Base-by-base conservation (phyloP, 2,113 vertebrate species). In the Phyllopteryx taeniolatus region DNA sequence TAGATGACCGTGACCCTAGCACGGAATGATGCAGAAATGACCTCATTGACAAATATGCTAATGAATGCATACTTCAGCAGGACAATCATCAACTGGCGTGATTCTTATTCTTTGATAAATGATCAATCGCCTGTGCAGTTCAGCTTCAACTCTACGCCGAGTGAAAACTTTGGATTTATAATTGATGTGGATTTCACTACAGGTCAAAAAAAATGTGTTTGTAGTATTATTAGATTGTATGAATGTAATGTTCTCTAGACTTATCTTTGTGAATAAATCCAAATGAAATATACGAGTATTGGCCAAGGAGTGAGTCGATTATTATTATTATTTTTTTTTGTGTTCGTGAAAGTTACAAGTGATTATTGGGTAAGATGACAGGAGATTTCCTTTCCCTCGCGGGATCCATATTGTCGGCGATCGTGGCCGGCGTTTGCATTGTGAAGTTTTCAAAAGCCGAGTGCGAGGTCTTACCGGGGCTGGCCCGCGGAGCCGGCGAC, bases 401-500 rank as follows among this genome's bases (percentile, higher is more conserved):
- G 3, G 35, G 35, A 27, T 27, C 27, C 27, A 27, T 27, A 27
- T 27, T 27, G 27, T 1, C 27, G 27, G 1, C 27, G 27, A 27
- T 27, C 27, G 27, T 1, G 27, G 27, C 27, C 27, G 27, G 27
- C 27, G 27, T 27, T 27, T 27, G 27, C 27, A 27, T 27, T 27
- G 27, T 27, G 27, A 27, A 27, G 27, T 27, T 27, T 27, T 27
- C 1, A 27, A 39, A 39, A 6, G 35, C 35, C 35, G 35, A 39
- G 20, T 8, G 9, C 9, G 9, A 10, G 33, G 53, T 79, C 91
- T 94, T 93, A 94, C 94, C 94, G 90, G 93, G 91, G 90, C 90
- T 93, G 87, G 93, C 92, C 85, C 92, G 91, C 81, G 91, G 90
- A 86, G 91, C 84, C 91, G 93, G 91, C 90, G 93, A 93, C 83